Percentiles rank a stretch among this genome's conserved stretches.
These are phyloP conservation scores for Eudyptes chrysolophus DNA, from an alignment of 2,113 vertebrate species.

Conservation along the genomic window DNA sequence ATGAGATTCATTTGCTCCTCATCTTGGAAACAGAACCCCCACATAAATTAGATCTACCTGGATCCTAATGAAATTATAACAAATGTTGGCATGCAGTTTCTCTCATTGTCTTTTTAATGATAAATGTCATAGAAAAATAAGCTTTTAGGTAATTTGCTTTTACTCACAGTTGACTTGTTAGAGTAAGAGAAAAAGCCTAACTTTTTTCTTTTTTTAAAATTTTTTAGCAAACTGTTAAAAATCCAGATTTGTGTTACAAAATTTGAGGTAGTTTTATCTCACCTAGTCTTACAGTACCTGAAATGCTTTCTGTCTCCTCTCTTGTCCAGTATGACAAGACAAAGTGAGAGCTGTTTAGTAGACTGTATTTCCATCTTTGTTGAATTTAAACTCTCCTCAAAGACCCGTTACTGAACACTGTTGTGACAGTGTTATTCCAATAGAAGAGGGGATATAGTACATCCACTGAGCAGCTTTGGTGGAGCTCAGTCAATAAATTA, in stretches of 20 bases:
- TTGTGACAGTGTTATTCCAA: background rate
- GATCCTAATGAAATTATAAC: slow-evolving; percentile 1
- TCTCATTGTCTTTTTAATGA: slow-evolving; percentile 17
- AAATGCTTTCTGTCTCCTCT: background rate
- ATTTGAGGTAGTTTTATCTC: background rate
- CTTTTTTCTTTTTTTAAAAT: background rate
- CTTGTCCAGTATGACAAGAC: background rate
- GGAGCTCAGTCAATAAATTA: background rate
- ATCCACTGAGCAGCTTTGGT: background rate
- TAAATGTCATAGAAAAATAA: background rate
- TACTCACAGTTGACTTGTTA: background rate
- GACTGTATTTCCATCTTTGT: background rate
- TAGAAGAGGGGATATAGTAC: background rate
- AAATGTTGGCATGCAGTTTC: background rate
- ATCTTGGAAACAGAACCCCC: slow-evolving; percentile 21
- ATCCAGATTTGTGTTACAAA: background rate
- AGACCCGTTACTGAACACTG: background rate
- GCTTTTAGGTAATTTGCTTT: background rate
- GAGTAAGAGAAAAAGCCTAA: background rate
- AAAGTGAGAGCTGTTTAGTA: background rate
- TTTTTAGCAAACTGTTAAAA: background rate
- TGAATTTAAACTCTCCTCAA: background rate
- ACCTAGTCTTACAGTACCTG: background rate
- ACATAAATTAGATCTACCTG: slow-evolving; percentile 14
- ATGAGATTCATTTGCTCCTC: slow-evolving; percentile 6